Evolutionary conservation across 1,140 invertebrate species (phyloP), one percentile per base, ranked within the genome.

Genomic region (Drosophila suzukii): DNA sequence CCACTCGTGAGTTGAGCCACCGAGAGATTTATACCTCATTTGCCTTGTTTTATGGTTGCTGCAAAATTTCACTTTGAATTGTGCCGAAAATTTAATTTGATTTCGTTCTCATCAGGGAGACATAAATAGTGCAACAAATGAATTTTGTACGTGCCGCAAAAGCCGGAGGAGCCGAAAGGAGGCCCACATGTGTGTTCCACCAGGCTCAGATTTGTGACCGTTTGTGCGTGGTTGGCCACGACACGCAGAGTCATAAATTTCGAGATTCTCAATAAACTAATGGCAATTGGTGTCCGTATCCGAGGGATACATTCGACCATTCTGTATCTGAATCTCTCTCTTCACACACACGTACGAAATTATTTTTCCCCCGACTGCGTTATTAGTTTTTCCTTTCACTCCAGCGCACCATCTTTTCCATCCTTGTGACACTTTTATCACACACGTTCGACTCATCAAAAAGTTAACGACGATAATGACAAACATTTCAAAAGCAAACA

Each of bases 401-500:
- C 59, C 67, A 38, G 27, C 55, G n/a, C 49, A 20, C 50, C 10
- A 44, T 49, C 56, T 43, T 47, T 53, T 44, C 71, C 81, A 89
- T 89, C 84, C 84, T 75, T 89, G 77, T 78, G 84, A 89, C 85
- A 89, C 74, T 89, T 89, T 89, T 84, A 89, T 90, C 77, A 89
- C 84, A 81, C 84, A 89, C 84, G 84, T 89, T 90, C 84, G 84
- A 63, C 85, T 89, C 84, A 89, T 90, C 84, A 89, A 78, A 90
- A 89, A 89, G 84, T 89, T 89, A 89, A 89, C 84, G 84, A 81
- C 55, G 81, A 86, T 89, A 89, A 89, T 90, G 84, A 89, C 84
- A 89, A 89, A 90, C 80, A 89, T 89, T 89, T 89, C 71, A 86
- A 89, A 86, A 68, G 84, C 79, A 86, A 88, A 86, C 83, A 88